Base-by-base conservation (phyloP, 1,140 invertebrate species). In the Helicoverpa zea region DNA sequence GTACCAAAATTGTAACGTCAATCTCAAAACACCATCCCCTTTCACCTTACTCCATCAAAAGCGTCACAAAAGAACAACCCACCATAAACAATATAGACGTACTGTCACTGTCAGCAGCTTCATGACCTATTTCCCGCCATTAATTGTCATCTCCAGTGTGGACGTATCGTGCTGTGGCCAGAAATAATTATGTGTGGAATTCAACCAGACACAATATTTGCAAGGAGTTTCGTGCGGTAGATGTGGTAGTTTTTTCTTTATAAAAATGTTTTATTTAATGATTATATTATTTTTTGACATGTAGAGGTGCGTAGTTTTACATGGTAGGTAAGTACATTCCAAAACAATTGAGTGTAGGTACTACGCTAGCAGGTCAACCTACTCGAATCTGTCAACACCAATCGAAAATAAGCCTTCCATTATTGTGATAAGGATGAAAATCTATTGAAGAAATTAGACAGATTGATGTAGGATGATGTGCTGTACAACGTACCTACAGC, bases 171-270 rank as follows among this genome's bases (percentile, higher is more conserved):
- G 81, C 72, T 90, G 89, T 84, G 90, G 89, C 86, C 87, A 89
- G 88, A 91, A 90, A 92, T 92, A 92, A 92, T 92, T 92, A 92
- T 91, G 88, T 89, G 86, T 89, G 90, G 89, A 90, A 92, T 92
- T 86, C 88, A 90, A 87, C 86, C 88, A 90, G 88, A 86, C 86
- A 83, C 85, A 88, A 86, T 89, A 84, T 77, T 68, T 84, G 79
- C 81, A 18, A n/a, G 30, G 64, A 74, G 29, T 73, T 23, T 16
- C 43, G 56, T 12, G 2, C 1, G 54, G 52, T 72, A 30, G 54
- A 47, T 63, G 23, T 52, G 64, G 18, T 14, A 66, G 35, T 66
- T 49, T 49, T 35, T 35, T 35, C 7, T 0, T 35, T 3, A 35
- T 30, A n/a, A n/a, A n/a, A n/a, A n/a, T n/a, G n/a, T 23, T 23